Conservation (phyloP, 2,888 invertebrate genomes). For the Acronicta aceris region DNA sequence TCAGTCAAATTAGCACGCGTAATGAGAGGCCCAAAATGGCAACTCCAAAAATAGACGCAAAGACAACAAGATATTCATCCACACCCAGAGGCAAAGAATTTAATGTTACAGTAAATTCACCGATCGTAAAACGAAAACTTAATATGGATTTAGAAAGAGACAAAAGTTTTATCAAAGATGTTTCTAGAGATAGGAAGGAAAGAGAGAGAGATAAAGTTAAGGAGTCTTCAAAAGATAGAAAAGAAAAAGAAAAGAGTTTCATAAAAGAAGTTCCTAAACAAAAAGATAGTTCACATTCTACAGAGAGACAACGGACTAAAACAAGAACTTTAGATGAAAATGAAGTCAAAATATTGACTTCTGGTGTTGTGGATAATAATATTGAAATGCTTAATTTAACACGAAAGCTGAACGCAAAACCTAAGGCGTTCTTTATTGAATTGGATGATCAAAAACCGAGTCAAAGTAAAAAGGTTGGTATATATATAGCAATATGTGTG, state of each 20-base stretch:
- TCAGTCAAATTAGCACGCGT: constrained; percentile 59
- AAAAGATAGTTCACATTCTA: constrained; percentile 30
- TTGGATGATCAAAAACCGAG: constrained; percentile 66
- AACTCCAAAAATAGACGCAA: constrained; percentile 46
- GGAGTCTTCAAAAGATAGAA: constrained; percentile 20
- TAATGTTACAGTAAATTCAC: constrained; percentile 80
- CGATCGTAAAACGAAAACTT: constrained; percentile 67
- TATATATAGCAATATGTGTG: background rate
- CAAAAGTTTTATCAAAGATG: constrained; percentile 33
- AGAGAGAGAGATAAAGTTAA: constrained; percentile 28
- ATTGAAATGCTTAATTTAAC: constrained; percentile 76
- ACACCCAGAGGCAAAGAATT: constrained; percentile 51
- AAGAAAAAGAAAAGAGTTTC: constrained; percentile 22
- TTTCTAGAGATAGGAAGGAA: constrained; percentile 33
- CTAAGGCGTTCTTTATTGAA: constrained; percentile 81
- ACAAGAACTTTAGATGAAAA: constrained; percentile 82
- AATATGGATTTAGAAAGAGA: constrained; percentile 51
- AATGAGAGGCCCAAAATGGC: constrained; percentile 49
- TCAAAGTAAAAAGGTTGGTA: constrained; percentile 52
- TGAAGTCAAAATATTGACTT: constrained; percentile 79
- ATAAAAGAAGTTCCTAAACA: constrained; percentile 34
- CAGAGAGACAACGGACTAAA: constrained; percentile 73
- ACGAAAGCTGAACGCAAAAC: constrained; percentile 71
- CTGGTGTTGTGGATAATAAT: constrained; percentile 76
- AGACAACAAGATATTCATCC: constrained; percentile 43